phyloP scores from a whole-genome alignment of 2,797 vertebrate species.

The Sciurus carolinensis region DNA sequence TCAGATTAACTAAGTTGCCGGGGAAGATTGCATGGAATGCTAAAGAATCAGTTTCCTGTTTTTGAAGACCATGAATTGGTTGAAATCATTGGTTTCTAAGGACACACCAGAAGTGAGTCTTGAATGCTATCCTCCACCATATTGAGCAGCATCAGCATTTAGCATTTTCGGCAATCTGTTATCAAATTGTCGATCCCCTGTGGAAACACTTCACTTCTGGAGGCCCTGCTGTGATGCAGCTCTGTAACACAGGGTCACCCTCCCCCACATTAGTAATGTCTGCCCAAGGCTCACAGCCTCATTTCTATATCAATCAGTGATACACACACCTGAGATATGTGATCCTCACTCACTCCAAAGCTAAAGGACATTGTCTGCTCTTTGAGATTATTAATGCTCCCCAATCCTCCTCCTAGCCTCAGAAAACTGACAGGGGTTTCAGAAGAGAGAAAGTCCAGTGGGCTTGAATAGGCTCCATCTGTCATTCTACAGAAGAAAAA shows the following conservation, averaged over 20 bases:
- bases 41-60: not conserved
- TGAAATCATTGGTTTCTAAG: not conserved
- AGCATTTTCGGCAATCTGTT: not conserved
- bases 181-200: not conserved
- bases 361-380: not conserved
- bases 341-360: not conserved
- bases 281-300: not conserved
- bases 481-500: conserved; percentile 1
- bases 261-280: not conserved
- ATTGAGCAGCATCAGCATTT: not conserved
- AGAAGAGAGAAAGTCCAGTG: not conserved
- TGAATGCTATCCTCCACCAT: fast-evolving
- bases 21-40: not conserved
- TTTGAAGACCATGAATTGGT: not conserved
- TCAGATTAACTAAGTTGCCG: not conserved
- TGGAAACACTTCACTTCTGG: not conserved
- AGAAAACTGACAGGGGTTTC: not conserved
- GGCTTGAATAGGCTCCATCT: not conserved
- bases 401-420: not conserved
- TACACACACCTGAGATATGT: not conserved
- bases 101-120: not conserved
- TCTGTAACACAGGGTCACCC: not conserved
- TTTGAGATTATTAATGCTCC: not conserved
- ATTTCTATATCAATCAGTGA: not conserved
- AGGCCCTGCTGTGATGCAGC: not conserved